These are phyloP conservation scores for Hapalemur alaotrensis DNA, from an alignment of 2,797 vertebrate species.

Conservation along the genomic window DNA sequence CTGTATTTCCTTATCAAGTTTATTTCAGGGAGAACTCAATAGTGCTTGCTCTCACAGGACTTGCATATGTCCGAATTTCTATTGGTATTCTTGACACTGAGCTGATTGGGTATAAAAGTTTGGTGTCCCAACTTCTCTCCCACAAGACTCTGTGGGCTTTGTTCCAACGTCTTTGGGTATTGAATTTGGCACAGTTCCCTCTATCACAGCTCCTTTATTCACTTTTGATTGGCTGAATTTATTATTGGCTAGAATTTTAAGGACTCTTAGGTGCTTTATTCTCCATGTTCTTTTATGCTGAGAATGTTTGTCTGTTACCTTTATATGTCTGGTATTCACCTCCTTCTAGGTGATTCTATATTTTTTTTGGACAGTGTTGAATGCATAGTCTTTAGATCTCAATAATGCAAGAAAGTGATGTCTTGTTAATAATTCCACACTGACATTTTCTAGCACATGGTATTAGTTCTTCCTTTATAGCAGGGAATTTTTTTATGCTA, in stretches of 20 bases:
- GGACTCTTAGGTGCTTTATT: not conserved
- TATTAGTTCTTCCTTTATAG: not conserved
- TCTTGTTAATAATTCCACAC: not conserved
- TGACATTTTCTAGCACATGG: not conserved
- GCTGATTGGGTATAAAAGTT: not conserved
- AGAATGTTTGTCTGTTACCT: conserved; percentile 6
- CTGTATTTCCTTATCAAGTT: conserved; percentile 15
- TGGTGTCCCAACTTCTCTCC: not conserved
- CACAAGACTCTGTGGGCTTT: not conserved
- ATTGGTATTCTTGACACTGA: not conserved
- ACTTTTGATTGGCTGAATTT: not conserved
- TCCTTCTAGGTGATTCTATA: not conserved
- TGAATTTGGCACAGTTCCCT: not conserved
- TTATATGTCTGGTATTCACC: not conserved
- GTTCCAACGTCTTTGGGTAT: not conserved
- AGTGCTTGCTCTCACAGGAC: not conserved
- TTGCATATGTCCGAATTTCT: not conserved
- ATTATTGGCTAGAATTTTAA: not conserved
- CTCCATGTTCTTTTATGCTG: not conserved
- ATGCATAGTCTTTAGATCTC: not conserved
- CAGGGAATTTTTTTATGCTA: not conserved
- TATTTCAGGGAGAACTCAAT: not conserved
- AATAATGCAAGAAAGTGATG: not conserved
- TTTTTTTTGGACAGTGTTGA: not conserved
- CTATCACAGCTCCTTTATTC: not conserved